phyloP scores from a whole-genome alignment of 2,113 vertebrate genomes.

The Oophaga pumilio region DNA sequence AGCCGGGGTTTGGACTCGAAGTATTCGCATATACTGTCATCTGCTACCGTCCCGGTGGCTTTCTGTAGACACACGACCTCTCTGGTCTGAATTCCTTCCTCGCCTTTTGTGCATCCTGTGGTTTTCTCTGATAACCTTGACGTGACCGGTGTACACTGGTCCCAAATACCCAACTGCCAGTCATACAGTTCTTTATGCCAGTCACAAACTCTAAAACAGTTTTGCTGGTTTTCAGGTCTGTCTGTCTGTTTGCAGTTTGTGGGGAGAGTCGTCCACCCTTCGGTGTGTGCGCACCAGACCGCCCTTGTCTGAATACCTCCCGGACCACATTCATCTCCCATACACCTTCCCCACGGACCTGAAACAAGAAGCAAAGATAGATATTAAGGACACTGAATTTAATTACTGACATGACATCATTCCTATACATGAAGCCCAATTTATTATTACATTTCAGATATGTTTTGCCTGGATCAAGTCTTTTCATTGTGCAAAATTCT shows the following conservation, averaged over 20 bases:
- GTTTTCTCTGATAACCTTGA: conserved; percentile 76
- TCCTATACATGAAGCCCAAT: no score
- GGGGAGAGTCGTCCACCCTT: conserved; percentile 93
- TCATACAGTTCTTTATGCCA: conserved; percentile 95
- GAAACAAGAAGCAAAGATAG: conserved; percentile 53
- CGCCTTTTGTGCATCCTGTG: conserved; percentile 78
- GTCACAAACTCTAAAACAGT: conserved; percentile 93
- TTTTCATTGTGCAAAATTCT: no score
- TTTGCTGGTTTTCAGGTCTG: conserved; percentile 89
- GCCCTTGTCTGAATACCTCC: conserved; percentile 93
- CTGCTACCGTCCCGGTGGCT: conserved; percentile 75
- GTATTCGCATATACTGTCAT: conserved; percentile 94
- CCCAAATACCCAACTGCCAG: conserved; percentile 89
- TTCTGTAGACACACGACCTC: conserved; percentile 86
- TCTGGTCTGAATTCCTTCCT: conserved; percentile 91
- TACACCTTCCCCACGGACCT: conserved; percentile 97
- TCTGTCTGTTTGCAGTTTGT: conserved; percentile 87
- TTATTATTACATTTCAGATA: no score
- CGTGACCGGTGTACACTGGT: conserved; percentile 81
- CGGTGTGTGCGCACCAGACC: conserved; percentile 93
- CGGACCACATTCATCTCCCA: conserved; percentile 94
- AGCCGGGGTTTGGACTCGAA: conserved; percentile 92
- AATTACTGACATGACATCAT: not conserved
- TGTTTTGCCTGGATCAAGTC: no score
- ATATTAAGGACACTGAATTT: not conserved